phyloP scores from a whole-genome alignment of 37 sponge, comb jelly and placozoan genomes.

The Mnemiopsis leidyi region DNA sequence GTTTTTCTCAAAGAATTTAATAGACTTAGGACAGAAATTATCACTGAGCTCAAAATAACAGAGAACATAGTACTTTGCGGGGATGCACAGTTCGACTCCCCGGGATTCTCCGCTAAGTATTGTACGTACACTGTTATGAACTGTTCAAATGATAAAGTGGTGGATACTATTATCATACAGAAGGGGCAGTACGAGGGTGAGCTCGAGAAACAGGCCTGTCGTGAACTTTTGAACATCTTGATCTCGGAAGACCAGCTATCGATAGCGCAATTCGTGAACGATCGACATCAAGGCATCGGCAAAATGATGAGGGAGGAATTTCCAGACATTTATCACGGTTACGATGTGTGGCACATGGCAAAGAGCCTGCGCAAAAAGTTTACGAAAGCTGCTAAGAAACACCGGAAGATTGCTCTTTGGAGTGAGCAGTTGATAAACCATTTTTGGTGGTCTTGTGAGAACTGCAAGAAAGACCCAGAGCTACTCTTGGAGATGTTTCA shows the following conservation, averaged over 20 bases:
- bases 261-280: background rate
- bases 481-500: background rate
- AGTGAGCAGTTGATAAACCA: background rate
- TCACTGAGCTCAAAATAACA: background rate
- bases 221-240: background rate
- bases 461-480: background rate
- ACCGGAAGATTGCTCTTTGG: background rate
- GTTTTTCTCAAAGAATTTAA: background rate
- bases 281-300: background rate
- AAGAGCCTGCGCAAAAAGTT: background rate
- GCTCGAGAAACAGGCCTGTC: background rate
- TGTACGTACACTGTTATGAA: background rate
- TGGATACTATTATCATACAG: background rate
- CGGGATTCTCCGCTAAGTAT: background rate
- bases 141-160: background rate
- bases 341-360: background rate
- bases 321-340: background rate
- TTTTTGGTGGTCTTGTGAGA: background rate
- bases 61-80: background rate
- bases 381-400: background rate
- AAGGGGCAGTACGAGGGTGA: background rate
- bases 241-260: background rate
- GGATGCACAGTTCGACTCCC: conserved; percentile 19
- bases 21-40: background rate
- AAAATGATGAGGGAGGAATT: background rate